Conservation (phyloP, 2,797 vertebrate genomes). For the Enteromius treurensis region DNA sequence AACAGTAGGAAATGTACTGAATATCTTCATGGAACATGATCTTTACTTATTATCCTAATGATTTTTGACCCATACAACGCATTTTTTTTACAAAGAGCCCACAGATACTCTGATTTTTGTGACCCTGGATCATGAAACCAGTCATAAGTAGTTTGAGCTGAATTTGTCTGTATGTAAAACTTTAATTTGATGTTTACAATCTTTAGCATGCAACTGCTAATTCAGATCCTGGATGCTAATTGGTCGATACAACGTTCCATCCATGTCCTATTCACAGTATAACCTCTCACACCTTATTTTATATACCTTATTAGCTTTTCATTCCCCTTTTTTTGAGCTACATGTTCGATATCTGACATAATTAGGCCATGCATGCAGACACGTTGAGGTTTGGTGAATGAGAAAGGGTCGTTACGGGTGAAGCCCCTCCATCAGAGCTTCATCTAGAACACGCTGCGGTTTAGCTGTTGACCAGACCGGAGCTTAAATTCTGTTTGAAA, state of each 20-base stretch:
- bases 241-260: background rate
- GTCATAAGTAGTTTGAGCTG: too few species aligned
- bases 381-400: slow-evolving; percentile 11
- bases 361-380: background rate
- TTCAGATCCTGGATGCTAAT: background rate
- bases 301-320: background rate
- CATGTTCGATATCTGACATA: background rate
- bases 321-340: background rate
- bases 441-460: slow-evolving; percentile 89
- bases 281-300: too few species aligned
- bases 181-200: background rate
- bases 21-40: too few species aligned
- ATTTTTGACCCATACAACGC: too few species aligned
- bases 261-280: too few species aligned
- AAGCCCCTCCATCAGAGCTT: slow-evolving; percentile 66
- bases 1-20: too few species aligned
- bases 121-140: too few species aligned
- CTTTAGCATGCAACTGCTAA: background rate
- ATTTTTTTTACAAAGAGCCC: too few species aligned
- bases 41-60: too few species aligned
- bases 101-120: too few species aligned
- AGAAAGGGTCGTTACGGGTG: slow-evolving; percentile 69
- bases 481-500: slow-evolving; percentile 93
- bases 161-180: background rate
- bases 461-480: slow-evolving; percentile 86